Conservation (phyloP, 2,113 vertebrate species). For the Thunnus maccoyii region DNA sequence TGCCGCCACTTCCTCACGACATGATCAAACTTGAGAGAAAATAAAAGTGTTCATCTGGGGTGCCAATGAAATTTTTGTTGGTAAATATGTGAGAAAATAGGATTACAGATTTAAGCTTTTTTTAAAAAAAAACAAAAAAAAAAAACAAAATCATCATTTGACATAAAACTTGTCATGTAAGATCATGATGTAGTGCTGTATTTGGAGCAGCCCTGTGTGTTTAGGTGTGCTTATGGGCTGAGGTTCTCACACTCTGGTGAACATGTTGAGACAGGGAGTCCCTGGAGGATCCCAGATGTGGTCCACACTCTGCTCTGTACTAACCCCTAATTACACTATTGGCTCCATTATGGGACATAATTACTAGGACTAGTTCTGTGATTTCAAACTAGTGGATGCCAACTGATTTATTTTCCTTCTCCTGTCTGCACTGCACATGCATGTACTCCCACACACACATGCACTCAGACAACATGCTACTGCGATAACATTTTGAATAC, state of each 20-base stretch:
- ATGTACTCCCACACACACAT: background rate
- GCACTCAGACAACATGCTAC: slow-evolving; percentile 36
- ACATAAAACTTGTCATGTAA: slow-evolving; percentile 30
- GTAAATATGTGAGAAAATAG: background rate
- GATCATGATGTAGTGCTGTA: slow-evolving; percentile 23
- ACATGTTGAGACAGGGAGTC: slow-evolving; percentile 78
- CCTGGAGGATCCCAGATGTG: slow-evolving; percentile 82
- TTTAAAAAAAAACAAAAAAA: background rate
- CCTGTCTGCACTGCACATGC: slow-evolving; percentile 24
- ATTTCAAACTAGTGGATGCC: slow-evolving; percentile 65
- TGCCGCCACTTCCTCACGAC: background rate
- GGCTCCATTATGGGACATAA: slow-evolving; percentile 76
- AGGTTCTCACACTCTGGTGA: slow-evolving; percentile 84
- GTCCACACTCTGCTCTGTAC: slow-evolving; percentile 73
- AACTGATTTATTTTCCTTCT: slow-evolving; percentile 76
- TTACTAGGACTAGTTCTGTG: slow-evolving; percentile 76
- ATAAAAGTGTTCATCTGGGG: background rate
- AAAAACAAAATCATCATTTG: slow-evolving; percentile 29
- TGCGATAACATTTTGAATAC: slow-evolving; percentile 8
- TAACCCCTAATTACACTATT: slow-evolving; percentile 84
- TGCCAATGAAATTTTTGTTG: slow-evolving; percentile 9
- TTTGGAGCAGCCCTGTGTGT: slow-evolving; percentile 42
- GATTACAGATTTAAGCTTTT: slow-evolving; percentile 20
- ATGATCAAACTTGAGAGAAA: slow-evolving; percentile 2
- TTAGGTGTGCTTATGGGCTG: slow-evolving; percentile 67